phyloP scores from a whole-genome alignment of 2,113 vertebrate species.

The Lagopus muta region DNA sequence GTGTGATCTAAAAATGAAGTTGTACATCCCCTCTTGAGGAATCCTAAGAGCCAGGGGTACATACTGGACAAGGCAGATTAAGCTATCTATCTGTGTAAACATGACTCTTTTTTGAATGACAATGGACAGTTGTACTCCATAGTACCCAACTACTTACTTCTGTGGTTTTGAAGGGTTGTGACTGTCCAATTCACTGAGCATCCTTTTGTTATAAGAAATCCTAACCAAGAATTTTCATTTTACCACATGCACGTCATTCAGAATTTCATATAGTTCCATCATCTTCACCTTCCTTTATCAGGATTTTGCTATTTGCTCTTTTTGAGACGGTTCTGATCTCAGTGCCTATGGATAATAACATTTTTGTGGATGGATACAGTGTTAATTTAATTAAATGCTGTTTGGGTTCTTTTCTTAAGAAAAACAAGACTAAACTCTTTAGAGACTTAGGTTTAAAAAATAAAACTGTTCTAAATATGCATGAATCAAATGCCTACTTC shows the following conservation, averaged over 20 bases:
- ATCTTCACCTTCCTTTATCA: background rate
- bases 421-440: background rate
- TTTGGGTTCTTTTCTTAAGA: background rate
- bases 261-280: background rate
- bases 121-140: background rate
- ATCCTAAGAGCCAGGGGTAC: background rate
- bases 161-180: background rate
- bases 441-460: slow-evolving; percentile 14
- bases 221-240: background rate
- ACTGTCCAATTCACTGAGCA: background rate
- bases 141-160: background rate
- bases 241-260: background rate
- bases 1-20: slow-evolving; percentile 5
- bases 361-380: background rate
- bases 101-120: background rate
- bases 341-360: background rate
- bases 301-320: background rate
- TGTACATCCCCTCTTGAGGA: background rate
- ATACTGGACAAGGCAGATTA: background rate
- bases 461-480: background rate
- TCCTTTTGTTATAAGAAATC: background rate
- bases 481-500: slow-evolving; percentile 14
- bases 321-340: background rate
- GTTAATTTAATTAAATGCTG: background rate
- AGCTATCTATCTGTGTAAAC: background rate